A percentile compares a stretch with the other conserved stretches of the same genome.
These are phyloP conservation scores for Gortyna flavago DNA, from an alignment of 2,888 invertebrate genomes.

Conservation along the genomic window DNA sequence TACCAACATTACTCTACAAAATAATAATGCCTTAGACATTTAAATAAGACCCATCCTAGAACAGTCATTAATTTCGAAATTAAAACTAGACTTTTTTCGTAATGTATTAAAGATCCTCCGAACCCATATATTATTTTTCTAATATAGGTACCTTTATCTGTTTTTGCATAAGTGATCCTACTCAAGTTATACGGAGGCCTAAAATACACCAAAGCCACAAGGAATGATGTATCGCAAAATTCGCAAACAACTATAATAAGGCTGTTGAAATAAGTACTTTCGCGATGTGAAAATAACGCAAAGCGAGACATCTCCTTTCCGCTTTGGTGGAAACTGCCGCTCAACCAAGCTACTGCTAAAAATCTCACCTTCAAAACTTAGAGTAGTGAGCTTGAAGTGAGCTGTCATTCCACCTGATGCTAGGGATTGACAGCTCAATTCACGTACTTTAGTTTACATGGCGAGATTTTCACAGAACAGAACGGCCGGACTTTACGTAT, in stretches of 20 bases:
- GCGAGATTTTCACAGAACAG: not conserved
- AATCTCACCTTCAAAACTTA: not conserved
- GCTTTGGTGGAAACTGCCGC: not conserved
- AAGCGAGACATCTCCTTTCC: not conserved
- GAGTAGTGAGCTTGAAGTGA: not conserved
- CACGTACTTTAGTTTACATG: not conserved
- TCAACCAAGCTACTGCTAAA: constrained; percentile 1
- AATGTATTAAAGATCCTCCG: not conserved
- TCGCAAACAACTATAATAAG: no score
- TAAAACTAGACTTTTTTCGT: not conserved
- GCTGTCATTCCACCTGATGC: not conserved
- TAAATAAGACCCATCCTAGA: not conserved
- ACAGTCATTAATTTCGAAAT: not conserved
- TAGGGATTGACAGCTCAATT: not conserved
- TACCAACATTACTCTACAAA: not conserved
- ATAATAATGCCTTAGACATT: not conserved
- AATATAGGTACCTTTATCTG: no score
- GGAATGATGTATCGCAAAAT: not conserved
- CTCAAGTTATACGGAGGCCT: not conserved
- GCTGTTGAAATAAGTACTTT: no score
- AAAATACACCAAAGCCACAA: not conserved
- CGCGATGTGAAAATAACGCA: not conserved
- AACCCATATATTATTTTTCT: not conserved
- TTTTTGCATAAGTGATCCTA: not conserved
- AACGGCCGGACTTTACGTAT: not conserved